These are phyloP conservation scores for Crotophaga sulcirostris DNA, from an alignment of 2,113 vertebrate species.

Conservation along the genomic window DNA sequence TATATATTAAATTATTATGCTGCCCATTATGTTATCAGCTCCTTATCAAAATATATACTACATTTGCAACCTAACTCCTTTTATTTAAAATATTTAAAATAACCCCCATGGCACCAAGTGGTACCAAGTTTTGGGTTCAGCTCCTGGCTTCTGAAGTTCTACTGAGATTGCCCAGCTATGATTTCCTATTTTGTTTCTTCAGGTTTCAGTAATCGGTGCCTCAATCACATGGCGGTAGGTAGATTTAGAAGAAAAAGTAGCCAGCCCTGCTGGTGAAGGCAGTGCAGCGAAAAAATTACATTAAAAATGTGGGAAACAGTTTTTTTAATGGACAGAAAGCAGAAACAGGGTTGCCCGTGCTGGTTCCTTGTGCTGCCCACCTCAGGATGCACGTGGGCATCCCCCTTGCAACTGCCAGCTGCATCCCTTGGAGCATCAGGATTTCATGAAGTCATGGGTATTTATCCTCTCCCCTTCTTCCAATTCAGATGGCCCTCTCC, in stretches of 20 bases:
- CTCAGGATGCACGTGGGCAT: neutral
- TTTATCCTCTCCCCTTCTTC: neutral
- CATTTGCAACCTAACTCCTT: neutral
- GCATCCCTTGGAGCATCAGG: neutral
- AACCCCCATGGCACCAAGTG: rapidly evolving
- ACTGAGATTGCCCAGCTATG: no score
- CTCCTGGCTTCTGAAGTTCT: neutral
- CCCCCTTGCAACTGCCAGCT: neutral
- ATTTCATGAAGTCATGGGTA: neutral
- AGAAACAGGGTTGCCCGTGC: neutral
- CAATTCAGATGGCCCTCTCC: neutral
- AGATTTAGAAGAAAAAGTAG: neutral
- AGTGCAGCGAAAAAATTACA: rapidly evolving
- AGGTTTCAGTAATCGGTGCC: neutral
- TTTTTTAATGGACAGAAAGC: neutral
- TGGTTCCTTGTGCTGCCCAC: neutral
- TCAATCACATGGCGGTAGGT: rapidly evolving
- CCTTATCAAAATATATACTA: neutral
- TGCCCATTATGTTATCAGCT: neutral
- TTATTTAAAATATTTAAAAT: neutral
- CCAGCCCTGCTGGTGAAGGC: neutral
- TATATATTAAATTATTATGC: neutral
- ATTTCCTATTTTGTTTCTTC: neutral
- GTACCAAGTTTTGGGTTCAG: neutral
- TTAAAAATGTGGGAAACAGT: neutral